Evolutionary conservation across 2,888 invertebrate species (phyloP).

Genomic region (Drosophila paracracens): DNA sequence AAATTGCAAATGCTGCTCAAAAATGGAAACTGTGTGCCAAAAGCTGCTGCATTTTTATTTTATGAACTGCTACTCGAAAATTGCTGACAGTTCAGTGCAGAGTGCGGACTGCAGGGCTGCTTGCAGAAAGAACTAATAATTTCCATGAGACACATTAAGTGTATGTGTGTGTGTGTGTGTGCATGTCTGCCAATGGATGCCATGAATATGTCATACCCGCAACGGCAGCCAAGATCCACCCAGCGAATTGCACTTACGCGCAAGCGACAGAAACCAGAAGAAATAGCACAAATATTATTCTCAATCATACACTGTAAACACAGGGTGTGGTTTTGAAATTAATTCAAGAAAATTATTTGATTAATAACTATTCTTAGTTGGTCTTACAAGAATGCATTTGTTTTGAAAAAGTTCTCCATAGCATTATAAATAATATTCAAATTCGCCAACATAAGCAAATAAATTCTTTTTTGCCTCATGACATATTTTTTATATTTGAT

Average conservation of each 20-base stretch:
- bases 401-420: not conserved
- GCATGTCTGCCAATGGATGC: conserved; percentile 52
- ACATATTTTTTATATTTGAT: not conserved
- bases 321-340: not conserved
- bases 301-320: conserved; percentile 29
- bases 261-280: conserved; percentile 39
- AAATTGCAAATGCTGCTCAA: conserved; percentile 53
- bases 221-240: conserved; percentile 47
- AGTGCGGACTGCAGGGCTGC: conserved; percentile 46
- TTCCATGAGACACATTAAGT: conserved; percentile 36
- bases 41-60: conserved; percentile 63
- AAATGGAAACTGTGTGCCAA: conserved; percentile 75
- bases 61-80: conserved; percentile 57
- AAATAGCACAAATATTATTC: conserved; percentile 18
- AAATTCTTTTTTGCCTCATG: not conserved
- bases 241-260: conserved; percentile 48
- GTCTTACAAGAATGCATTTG: not conserved
- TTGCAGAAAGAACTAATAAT: conserved; percentile 54
- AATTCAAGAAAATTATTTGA: not conserved
- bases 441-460: not conserved
- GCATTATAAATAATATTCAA: not conserved
- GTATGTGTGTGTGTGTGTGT: conserved; percentile 13
- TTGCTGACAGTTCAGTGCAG: conserved; percentile 49
- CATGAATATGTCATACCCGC: conserved; percentile 69
- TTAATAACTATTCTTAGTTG: not conserved